Percentiles rank a stretch among this genome's conserved stretches.
Conservation (phyloP, 23 tunicate genomes). For the Aplidium turbinatum region DNA sequence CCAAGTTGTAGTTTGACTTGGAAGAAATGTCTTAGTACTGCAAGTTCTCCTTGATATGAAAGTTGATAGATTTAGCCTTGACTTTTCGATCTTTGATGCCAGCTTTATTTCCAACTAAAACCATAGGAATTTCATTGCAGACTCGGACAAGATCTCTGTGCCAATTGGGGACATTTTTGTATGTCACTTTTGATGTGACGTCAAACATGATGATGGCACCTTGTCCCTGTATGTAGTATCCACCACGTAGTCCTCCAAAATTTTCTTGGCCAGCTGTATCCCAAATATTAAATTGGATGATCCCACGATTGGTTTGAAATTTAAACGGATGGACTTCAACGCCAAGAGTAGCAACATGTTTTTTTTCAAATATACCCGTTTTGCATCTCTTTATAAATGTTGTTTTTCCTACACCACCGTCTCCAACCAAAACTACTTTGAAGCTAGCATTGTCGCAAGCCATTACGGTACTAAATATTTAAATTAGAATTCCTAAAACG, state of each 20-base stretch:
- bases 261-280: constrained; percentile 99
- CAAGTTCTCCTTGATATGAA: constrained; percentile 91
- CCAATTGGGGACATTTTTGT: constrained; percentile 98
- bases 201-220: constrained; percentile 97
- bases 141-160: constrained; percentile 92
- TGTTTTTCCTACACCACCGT: constrained; percentile 99
- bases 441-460: too few relatives aligned
- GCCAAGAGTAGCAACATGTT: constrained; percentile 93
- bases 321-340: constrained; percentile 91
- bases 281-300: constrained; percentile 85
- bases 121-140: constrained; percentile 90
- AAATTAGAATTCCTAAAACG: too few relatives aligned
- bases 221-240: constrained; percentile 96
- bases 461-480: too few relatives aligned
- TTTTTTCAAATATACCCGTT: constrained; percentile 96
- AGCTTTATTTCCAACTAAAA: constrained; percentile 91
- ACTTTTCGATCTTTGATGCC: constrained; percentile 96
- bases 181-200: constrained; percentile 91
- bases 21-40: constrained; percentile 98
- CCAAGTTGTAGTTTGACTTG: constrained; percentile 95
- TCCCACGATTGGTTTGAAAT: constrained; percentile 83
- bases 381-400: constrained; percentile 90
- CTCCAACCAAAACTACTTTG: constrained; percentile 94
- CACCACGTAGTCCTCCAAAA: constrained; percentile 94
- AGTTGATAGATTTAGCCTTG: constrained; percentile 87